These are phyloP conservation scores for Epinotia demarniana DNA, from an alignment of 2,888 invertebrate species.

Conservation along the genomic window DNA sequence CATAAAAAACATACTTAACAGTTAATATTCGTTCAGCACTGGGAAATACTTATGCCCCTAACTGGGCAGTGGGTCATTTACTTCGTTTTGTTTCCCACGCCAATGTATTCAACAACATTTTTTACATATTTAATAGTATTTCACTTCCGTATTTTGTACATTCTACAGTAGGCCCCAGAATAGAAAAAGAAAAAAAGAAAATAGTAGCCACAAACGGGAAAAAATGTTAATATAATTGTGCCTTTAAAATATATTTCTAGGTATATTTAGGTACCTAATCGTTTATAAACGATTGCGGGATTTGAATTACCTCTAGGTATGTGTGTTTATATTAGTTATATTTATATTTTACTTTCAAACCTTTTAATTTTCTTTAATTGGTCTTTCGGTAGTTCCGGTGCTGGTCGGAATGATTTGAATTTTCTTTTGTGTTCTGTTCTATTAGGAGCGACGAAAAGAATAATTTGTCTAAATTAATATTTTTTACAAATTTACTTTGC, in stretches of 20 bases:
- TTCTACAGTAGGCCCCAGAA: too few species aligned
- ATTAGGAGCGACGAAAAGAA: background rate
- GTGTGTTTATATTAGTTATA: too few species aligned
- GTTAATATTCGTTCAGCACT: slow-evolving; percentile 14
- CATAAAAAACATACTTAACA: background rate
- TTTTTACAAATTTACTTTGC: background rate
- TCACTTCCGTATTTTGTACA: too few species aligned
- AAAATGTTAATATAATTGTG: background rate
- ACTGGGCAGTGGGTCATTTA: background rate
- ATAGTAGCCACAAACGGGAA: background rate
- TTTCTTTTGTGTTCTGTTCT: background rate
- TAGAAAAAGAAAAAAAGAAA: background rate
- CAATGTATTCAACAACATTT: background rate
- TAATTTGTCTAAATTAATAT: background rate
- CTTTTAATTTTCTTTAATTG: background rate
- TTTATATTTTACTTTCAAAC: background rate
- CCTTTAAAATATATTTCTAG: background rate
- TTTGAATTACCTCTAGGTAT: too few species aligned
- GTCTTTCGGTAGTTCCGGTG: background rate
- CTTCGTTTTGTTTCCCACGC: slow-evolving; percentile 7
- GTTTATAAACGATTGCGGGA: too few species aligned
- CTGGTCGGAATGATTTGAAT: background rate
- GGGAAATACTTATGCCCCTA: slow-evolving; percentile 10
- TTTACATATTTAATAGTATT: background rate
- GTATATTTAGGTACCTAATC: too few species aligned